Evolutionary conservation across 2,113 vertebrate species (phyloP), one percentile per base, ranked within the genome.

Genomic region (Chlamydotis undulata): DNA sequence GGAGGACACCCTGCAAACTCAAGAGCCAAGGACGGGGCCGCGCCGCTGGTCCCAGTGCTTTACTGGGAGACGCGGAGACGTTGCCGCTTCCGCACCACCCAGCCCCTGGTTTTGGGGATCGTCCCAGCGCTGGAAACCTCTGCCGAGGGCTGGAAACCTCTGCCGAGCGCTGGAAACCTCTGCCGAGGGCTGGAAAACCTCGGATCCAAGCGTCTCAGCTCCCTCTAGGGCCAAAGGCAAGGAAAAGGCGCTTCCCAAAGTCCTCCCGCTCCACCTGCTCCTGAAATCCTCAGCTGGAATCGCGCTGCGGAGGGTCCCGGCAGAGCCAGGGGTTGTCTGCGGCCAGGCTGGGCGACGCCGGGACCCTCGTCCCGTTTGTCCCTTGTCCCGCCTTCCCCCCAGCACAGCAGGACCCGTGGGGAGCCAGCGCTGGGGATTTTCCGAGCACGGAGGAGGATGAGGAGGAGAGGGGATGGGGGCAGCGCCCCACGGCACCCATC

Each of bases 151-250:
- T 43, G 69, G 74, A 67, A 60, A 53, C 18, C 45, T 80, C 87
- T 22, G 16, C 37, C 9, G 4, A 33, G 45, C 35, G 37, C 67
- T 49, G 69, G 74, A 71, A 60, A 49, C 18, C 50, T 80, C 87
- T 22, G 16, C 37, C 9, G 4, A 33, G 45, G 35, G 37, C 67
- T 49, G 69, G 74, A 71, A 71, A 60, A 49, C 18, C 50, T 80
- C 87, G 64, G 84, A 93, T 89, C 9, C 26, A 25, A 24, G 85
- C 4, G 18, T 61, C 82, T 78, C 74, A 82, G 96, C 94, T 94
- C 94, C 94, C 93, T 93, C 96, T 93, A 90, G 85, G 64, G 94
- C 33, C 84, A 14, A 50, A 74, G 28, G 26, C 23, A 61, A 64
- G 59, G 69, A 74, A 68, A 73, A 93, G 16, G 28, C 35, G 1